A percentile compares a stretch with the other conserved stretches of the same genome.
These are phyloP conservation scores for Plecotus auritus DNA, from an alignment of 2,113 vertebrate species.

Conservation along the genomic window DNA sequence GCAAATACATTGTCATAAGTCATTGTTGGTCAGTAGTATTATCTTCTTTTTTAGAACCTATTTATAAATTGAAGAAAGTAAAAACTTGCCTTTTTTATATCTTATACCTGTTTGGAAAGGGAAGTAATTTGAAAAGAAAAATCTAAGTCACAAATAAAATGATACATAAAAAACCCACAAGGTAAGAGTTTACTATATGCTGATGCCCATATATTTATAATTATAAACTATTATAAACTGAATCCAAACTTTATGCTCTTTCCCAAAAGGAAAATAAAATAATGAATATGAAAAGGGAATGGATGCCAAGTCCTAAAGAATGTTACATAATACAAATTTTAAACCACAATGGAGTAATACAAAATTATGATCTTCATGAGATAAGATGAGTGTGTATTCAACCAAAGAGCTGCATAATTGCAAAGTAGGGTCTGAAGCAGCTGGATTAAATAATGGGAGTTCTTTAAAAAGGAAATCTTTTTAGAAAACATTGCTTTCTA, in stretches of 20 bases:
- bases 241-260: background rate
- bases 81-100: background rate
- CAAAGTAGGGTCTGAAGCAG: background rate
- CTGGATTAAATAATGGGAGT: background rate
- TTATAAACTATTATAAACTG: background rate
- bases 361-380: slow-evolving; percentile 12
- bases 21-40: background rate
- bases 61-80: background rate
- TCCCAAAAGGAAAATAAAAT: background rate
- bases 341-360: background rate
- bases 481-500: background rate
- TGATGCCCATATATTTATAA: background rate
- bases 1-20: background rate
- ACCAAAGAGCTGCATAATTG: background rate
- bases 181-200: background rate
- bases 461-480: background rate
- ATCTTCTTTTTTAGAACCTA: background rate
- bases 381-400: background rate
- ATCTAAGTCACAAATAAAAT: background rate
- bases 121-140: background rate
- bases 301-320: background rate
- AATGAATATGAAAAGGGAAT: background rate
- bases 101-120: background rate
- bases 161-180: background rate
- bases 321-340: background rate